Base-by-base conservation (phyloP, 1,140 invertebrate genomes). In the Zaprionus africanus region DNA sequence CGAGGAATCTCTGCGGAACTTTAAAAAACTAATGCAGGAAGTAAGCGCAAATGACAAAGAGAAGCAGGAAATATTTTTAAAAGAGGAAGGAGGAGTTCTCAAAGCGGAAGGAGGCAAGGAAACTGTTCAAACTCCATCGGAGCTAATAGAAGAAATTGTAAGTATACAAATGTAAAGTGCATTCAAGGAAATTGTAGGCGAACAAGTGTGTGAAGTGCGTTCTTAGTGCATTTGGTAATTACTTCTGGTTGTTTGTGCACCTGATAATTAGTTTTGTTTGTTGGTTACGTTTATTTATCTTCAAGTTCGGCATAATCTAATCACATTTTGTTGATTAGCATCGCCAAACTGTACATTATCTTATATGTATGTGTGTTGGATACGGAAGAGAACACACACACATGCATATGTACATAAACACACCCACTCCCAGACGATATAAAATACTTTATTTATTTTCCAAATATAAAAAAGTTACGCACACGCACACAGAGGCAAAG, bases 1-100 rank as follows among this genome's bases (percentile, higher is more conserved):
- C 67, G 73, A 82, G 53, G 85, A 90, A 58, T 90, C 85, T 51
- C 68, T 71, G 31, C 67, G 62, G 4, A 90, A 90, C 49, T 90
- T 90, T 38, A 57, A 81, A 19, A 79, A 77, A 26, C 79, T 90
- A 4, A 43, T 90, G 17, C 17, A 19, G 9, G 66, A 79, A 68
- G 72, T 78, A 4, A 41, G 66, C 24, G 28, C 19, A 38, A 56
- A 71, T 5, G 36, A 5, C 38, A 57, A 15, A 7, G 17, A 59
- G 31, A 5, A 43, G 19, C 49, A 62, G 11, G 15, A 65, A 6
- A 46, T 49, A 34, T 34, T 34, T 9, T 34, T 34, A 11, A 34
- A 34, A 31, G 53, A 78, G 13, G 54, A 51, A 19, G 11, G 43
- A 51, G 49, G 38, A 17, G 43, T 60, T 13, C 65, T 59, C 41